A percentile compares a stretch with the other conserved stretches of the same genome.
phyloP scores from a whole-genome alignment of 2,113 vertebrate species.

The Asarcornis scutulata region DNA sequence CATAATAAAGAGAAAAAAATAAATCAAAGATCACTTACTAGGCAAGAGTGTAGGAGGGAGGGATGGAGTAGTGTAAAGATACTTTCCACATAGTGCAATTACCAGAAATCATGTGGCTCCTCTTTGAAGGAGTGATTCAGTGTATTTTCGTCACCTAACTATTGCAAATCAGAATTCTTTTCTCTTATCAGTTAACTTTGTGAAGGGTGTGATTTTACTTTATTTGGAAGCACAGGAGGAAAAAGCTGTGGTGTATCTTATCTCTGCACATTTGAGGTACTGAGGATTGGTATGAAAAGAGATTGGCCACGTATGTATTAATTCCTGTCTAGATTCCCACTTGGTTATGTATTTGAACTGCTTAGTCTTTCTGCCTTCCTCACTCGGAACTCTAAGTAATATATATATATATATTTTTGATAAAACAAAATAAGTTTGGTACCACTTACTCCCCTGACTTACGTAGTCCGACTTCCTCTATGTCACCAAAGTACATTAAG shows the following conservation, averaged over 20 bases:
- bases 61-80: slow-evolving; percentile 34
- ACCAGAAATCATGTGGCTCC: slow-evolving; percentile 33
- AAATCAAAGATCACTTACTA: background rate
- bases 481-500: slow-evolving; percentile 7
- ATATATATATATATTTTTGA: too few species aligned
- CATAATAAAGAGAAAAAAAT: background rate
- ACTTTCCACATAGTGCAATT: background rate
- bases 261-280: background rate
- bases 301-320: background rate
- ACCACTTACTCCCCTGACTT: background rate
- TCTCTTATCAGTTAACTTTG: background rate
- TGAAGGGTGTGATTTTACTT: slow-evolving; percentile 8
- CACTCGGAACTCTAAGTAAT: background rate
- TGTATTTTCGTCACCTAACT: background rate
- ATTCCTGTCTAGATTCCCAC: background rate
- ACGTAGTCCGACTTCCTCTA: background rate
- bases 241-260: background rate
- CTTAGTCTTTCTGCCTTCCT: background rate
- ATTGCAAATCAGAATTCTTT: slow-evolving; percentile 28
- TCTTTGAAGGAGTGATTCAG: slow-evolving; percentile 33
- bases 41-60: slow-evolving; percentile 34
- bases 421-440: background rate
- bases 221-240: background rate
- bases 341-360: background rate
- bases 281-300: background rate